Base-by-base conservation (phyloP, 2,113 vertebrate species). In the Oreotrochilus melanogaster region DNA sequence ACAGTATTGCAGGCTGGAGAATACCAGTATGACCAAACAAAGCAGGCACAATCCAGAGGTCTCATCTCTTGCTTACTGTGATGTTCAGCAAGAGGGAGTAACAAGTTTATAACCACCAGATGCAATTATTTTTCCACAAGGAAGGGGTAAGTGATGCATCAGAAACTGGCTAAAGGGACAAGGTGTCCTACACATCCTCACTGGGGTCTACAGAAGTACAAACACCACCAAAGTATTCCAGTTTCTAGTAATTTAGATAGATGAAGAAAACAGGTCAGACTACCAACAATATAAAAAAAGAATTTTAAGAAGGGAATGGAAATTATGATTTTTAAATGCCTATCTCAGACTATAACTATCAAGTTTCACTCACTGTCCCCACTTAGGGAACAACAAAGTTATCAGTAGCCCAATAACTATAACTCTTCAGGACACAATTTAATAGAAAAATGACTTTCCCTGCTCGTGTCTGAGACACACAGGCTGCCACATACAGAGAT, bases 401-500 rank as follows among this genome's bases (percentile, higher is more conserved):
- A 73, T 28, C 45, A 48, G 25, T 11, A 37, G 14, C 35, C 39
- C 25, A 28, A 1, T 13, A 50, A 47, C 17, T 51, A 6, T 14
- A 45, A 43, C 53, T 37, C 43, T 19, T 78, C 60, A 7, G 16
- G 47, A 73, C 33, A 62, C 13, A 13, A 14, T 28, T 10, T 79
- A 33, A 47, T 0, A 74, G 47, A n/a, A 80, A 39, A 7, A 24
- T 7, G 56, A n/a, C 14, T 11, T 42, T n/a, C 70, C 14, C 39
- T 21, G n/a, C 15, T 6, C 13, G 15, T 1, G 1, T 9, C 61
- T 10, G 39, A 58, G 22, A 11, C 67, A 61, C 11, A 14, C 39
- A 16, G 27, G 6, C 45, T 10, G 45, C 21, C 37, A 81, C 0
- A 0, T 5, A 21, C 23, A 51, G 19, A 3, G 1, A 47, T 3